These are phyloP conservation scores for Caenorhabditis drosophilae DNA, from an alignment of 2,888 invertebrate genomes.

Conservation along the genomic window DNA sequence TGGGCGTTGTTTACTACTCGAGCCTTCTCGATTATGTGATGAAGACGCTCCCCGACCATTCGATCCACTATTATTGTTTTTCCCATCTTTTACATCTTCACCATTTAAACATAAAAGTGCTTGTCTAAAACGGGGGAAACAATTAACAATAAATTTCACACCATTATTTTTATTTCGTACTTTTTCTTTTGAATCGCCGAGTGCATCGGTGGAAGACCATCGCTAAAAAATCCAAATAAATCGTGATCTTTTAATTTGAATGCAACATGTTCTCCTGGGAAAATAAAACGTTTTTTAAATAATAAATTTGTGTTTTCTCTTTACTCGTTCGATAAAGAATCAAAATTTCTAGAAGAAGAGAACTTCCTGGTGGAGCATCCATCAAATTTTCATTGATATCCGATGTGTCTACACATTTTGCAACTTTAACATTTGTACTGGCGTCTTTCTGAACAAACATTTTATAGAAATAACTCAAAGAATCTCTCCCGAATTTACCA, in stretches of 20 bases:
- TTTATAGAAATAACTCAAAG: background rate
- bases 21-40: no score
- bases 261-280: constrained; percentile 5
- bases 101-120: constrained; percentile 6
- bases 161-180: background rate
- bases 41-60: background rate
- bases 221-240: constrained; percentile 21
- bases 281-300: constrained; percentile 1
- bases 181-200: background rate
- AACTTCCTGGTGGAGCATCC: constrained; percentile 17
- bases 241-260: constrained; percentile 21
- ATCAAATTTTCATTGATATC: constrained; percentile 9
- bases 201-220: constrained; percentile 10
- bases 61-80: background rate
- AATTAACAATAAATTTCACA: background rate
- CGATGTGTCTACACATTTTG: constrained; percentile 12
- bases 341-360: constrained; percentile 12
- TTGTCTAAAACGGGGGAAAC: constrained; percentile 4
- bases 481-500: background rate
- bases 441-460: constrained; percentile 20
- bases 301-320: background rate
- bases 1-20: no score
- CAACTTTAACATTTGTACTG: constrained; percentile 7
- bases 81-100: constrained; percentile 18
- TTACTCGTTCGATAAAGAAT: constrained; percentile 19